Conservation (phyloP, 2,113 vertebrate genomes). For the Phaethornis superciliosus region DNA sequence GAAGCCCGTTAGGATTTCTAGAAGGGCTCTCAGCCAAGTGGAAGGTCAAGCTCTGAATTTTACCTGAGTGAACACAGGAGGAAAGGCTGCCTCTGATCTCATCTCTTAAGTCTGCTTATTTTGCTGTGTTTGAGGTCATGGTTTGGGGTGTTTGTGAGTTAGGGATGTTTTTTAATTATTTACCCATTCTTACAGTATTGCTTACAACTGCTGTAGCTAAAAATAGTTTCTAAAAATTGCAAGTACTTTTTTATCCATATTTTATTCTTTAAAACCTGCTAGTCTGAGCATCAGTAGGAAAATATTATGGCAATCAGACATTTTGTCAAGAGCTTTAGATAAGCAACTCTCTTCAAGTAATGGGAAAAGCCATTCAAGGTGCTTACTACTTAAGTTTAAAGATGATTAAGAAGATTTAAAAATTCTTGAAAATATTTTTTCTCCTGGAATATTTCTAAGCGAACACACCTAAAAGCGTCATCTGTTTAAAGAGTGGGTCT, state of each 20-base stretch:
- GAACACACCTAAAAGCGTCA: background rate
- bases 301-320: background rate
- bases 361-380: background rate
- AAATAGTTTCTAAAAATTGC: background rate
- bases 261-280: background rate
- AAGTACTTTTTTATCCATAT: background rate
- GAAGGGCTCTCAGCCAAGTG: background rate
- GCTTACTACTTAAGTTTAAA: background rate
- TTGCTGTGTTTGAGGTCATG: background rate
- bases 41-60: slow-evolving; percentile 16
- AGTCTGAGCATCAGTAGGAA: background rate
- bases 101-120: background rate
- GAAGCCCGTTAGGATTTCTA: slow-evolving; percentile 16
- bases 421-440: background rate
- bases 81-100: background rate
- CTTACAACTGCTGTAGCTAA: background rate
- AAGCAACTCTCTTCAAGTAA: background rate
- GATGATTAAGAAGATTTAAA: background rate
- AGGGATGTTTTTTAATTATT: background rate
- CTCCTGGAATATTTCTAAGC: background rate
- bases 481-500: background rate
- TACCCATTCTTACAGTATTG: background rate
- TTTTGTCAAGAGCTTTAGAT: background rate
- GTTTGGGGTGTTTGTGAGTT: background rate
- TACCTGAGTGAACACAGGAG: background rate